Percentiles rank a stretch among this genome's conserved stretches.
These are phyloP conservation scores for Rallus limicola DNA, from an alignment of 2,113 vertebrate species.

Conservation along the genomic window DNA sequence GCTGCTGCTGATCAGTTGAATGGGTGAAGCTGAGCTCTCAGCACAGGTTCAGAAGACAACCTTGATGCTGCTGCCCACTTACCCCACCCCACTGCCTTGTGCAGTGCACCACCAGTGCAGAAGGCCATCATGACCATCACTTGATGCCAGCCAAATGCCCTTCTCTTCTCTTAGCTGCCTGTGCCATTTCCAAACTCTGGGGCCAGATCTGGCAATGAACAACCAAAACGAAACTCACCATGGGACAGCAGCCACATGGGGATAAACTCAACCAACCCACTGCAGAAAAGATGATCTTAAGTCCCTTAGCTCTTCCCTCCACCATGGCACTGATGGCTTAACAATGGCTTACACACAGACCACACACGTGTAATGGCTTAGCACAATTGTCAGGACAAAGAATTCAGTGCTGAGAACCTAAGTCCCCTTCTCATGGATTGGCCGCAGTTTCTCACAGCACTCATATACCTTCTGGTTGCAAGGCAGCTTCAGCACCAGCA, in stretches of 20 bases:
- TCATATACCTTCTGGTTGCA: background rate
- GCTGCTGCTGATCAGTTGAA: background rate
- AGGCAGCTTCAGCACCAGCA: background rate
- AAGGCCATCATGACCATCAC: background rate
- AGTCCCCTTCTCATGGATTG: background rate
- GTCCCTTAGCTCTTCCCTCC: background rate
- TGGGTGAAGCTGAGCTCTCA: background rate
- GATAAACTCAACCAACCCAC: background rate
- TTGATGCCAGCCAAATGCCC: background rate
- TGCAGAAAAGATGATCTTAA: background rate
- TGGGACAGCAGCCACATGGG: background rate
- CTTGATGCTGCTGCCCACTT: background rate
- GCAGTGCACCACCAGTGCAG: background rate
- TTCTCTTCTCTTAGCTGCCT: background rate
- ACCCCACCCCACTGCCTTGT: background rate
- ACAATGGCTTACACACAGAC: background rate
- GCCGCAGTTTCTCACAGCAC: background rate
- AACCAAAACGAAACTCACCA: background rate
- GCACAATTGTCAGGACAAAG: background rate
- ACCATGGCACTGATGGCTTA: background rate
- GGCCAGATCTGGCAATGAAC: background rate
- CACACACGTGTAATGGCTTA: fast-evolving
- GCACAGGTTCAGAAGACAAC: background rate
- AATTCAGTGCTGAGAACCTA: background rate
- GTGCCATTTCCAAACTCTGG: background rate